A percentile compares a stretch with the other conserved stretches of the same genome.
phyloP scores from a whole-genome alignment of 2,113 vertebrate species.

The Entosphenus tridentatus region DNA sequence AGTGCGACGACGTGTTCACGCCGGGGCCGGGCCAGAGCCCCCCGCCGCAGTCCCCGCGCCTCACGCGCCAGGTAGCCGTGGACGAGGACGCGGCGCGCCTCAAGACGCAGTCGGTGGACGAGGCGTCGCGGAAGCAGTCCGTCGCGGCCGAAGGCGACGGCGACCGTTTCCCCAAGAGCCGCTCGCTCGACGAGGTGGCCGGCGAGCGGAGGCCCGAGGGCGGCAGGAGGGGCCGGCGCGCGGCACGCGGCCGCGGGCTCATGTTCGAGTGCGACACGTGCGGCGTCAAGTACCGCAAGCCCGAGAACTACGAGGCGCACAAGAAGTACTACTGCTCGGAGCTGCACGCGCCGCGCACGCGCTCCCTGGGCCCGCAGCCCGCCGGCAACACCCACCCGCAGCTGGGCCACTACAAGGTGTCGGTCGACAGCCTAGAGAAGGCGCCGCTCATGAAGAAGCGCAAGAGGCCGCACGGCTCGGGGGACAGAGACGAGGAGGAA shows the following conservation, averaged over 20 bases:
- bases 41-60: background rate
- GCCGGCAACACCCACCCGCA: slow-evolving; percentile 27
- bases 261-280: slow-evolving; percentile 62
- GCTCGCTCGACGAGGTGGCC: background rate
- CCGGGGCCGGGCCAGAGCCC: background rate
- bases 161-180: background rate
- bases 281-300: slow-evolving; percentile 45
- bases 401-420: slow-evolving; percentile 72
- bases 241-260: slow-evolving; percentile 15
- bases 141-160: background rate
- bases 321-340: slow-evolving; percentile 48
- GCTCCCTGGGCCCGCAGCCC: slow-evolving; percentile 13
- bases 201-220: too few relatives aligned
- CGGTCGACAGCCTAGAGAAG: slow-evolving; percentile 43
- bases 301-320: slow-evolving; percentile 53
- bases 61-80: background rate
- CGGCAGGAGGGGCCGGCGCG: background rate
- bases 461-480: slow-evolving; percentile 67
- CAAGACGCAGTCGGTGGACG: too few relatives aligned
- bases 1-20: background rate
- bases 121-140: too few relatives aligned
- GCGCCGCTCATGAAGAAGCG: slow-evolving; percentile 67
- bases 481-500: slow-evolving; percentile 70
- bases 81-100: background rate
- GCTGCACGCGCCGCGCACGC: slow-evolving; percentile 27